Evolutionary conservation across 2,797 vertebrate genomes (phyloP).

Genomic region (Spinus pinus): DNA sequence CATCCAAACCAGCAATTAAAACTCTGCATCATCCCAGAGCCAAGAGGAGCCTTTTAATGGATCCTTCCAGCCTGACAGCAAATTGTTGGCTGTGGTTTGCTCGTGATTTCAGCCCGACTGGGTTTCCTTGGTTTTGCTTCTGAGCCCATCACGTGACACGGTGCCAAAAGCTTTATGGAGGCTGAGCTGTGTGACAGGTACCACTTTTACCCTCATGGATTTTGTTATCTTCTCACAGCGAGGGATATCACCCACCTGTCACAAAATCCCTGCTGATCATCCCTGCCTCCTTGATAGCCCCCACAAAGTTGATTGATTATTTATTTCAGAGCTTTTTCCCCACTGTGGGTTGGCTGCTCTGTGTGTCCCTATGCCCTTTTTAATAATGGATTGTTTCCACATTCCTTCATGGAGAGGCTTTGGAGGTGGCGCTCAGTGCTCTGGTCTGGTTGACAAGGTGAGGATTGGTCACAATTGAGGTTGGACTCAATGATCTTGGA

Average conservation of each 20-base stretch:
- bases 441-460: not conserved
- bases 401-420: not conserved
- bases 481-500: not conserved
- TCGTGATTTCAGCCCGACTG: not conserved
- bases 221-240: not conserved
- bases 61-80: not conserved
- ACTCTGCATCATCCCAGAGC: not conserved
- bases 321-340: not conserved
- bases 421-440: not conserved
- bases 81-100: not conserved
- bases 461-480: not conserved
- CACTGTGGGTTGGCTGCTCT: not conserved
- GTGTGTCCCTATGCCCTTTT: not conserved
- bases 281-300: not conserved
- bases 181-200: slow-evolving; percentile 22
- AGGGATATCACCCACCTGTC: not conserved
- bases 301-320: accelerated
- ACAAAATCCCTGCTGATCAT: not conserved
- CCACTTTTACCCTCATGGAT: not conserved
- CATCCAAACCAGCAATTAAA: not conserved
- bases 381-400: not conserved
- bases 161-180: not conserved
- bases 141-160: accelerated
- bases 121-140: not conserved
- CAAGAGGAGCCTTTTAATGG: not conserved